Percentiles rank a stretch among this genome's conserved stretches.
Conservation (phyloP, 2,888 invertebrate genomes). For the Acleris emargana region DNA sequence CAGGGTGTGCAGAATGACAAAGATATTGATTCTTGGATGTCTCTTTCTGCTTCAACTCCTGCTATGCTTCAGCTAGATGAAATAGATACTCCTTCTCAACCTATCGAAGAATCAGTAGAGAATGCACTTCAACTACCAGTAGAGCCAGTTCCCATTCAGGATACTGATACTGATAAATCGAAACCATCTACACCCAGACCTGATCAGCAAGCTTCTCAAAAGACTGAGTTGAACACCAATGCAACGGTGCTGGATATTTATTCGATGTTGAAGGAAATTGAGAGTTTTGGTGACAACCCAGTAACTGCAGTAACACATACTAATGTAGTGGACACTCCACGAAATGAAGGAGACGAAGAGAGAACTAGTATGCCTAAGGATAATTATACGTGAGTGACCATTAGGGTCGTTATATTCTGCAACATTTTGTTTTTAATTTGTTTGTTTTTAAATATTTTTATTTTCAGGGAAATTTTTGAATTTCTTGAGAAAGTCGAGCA, state of each 20-base stretch:
- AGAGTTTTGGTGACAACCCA: slow-evolving; percentile 74
- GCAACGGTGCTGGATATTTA: slow-evolving; percentile 79
- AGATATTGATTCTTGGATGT: slow-evolving; percentile 81
- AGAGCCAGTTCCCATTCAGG: slow-evolving; percentile 39
- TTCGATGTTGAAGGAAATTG: slow-evolving; percentile 80
- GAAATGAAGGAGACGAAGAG: slow-evolving; percentile 56
- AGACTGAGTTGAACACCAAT: slow-evolving; percentile 60
- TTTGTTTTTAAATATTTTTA: not conserved
- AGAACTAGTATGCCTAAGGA: slow-evolving; percentile 62
- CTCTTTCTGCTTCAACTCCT: slow-evolving; percentile 70
- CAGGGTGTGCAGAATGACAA: slow-evolving; percentile 73
- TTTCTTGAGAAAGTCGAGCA: slow-evolving; percentile 87
- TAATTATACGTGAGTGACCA: slow-evolving; percentile 69
- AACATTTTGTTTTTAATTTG: not conserved
- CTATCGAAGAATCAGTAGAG: slow-evolving; percentile 39
- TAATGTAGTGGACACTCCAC: slow-evolving; percentile 45
- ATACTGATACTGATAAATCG: not conserved
- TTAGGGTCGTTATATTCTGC: not conserved
- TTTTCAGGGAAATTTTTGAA: slow-evolving; percentile 85
- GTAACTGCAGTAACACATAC: slow-evolving; percentile 53
- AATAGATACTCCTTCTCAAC: slow-evolving; percentile 36
- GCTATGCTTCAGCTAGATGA: slow-evolving; percentile 56
- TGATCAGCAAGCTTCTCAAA: slow-evolving; percentile 44
- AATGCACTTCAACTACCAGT: slow-evolving; percentile 38
- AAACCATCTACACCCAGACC: slow-evolving; percentile 17